These are phyloP conservation scores for Pangasianodon hypophthalmus DNA, from an alignment of 2,113 vertebrate species.

Conservation along the genomic window DNA sequence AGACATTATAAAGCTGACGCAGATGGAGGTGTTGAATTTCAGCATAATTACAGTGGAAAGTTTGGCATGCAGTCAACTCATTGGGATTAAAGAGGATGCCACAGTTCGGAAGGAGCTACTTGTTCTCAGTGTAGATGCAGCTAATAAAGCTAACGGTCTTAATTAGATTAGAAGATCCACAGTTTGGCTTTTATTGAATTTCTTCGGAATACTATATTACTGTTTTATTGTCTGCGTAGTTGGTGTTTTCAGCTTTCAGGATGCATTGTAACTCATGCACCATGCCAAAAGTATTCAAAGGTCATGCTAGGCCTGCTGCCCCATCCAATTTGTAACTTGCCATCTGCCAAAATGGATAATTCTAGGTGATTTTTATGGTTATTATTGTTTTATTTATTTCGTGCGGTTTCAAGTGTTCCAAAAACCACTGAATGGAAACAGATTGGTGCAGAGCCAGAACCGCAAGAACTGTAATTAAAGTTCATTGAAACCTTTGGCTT, in stretches of 20 bases:
- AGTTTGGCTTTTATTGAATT: not conserved
- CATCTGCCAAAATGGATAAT: slow-evolving; percentile 64
- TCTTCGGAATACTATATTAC: not conserved
- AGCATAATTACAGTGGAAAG: slow-evolving; percentile 14
- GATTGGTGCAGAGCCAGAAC: slow-evolving; percentile 34
- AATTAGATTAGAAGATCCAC: not conserved
- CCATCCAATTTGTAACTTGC: slow-evolving; percentile 64
- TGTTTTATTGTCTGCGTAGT: not conserved
- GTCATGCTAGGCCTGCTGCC: slow-evolving; percentile 53
- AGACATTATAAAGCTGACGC: slow-evolving; percentile 25
- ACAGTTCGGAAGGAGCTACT: not conserved
- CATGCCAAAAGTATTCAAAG: slow-evolving; percentile 32
- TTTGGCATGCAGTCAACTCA: not conserved
- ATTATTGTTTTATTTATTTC: slow-evolving; percentile 56
- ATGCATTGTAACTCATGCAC: not conserved
- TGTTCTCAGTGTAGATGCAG: not conserved
- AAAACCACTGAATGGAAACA: slow-evolving; percentile 41
- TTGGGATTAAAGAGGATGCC: not conserved
- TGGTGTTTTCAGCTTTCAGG: not conserved
- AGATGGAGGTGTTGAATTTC: slow-evolving; percentile 7
- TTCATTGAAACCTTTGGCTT: slow-evolving; percentile 64
- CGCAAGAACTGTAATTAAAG: slow-evolving; percentile 69
- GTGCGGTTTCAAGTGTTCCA: slow-evolving; percentile 33
- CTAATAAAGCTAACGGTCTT: not conserved
- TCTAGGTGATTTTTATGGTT: slow-evolving; percentile 59